These are phyloP conservation scores for Zootermopsis nevadensis DNA, from an alignment of 2,888 invertebrate genomes.

Conservation along the genomic window DNA sequence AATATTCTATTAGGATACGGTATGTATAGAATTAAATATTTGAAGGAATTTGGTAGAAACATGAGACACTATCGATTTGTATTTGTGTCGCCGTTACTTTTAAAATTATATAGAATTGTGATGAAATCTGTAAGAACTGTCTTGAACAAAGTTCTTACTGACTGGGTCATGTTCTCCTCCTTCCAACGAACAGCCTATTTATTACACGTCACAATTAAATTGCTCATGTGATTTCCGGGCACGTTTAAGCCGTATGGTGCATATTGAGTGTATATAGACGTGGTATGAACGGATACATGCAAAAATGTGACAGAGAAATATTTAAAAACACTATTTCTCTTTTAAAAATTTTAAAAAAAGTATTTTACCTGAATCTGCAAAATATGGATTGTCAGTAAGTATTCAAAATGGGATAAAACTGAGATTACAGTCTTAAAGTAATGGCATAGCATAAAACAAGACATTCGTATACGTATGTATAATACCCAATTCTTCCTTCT, in stretches of 20 bases:
- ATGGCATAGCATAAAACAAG: constrained; percentile 40
- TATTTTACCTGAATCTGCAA: constrained; percentile 39
- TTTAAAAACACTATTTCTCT: constrained; percentile 27
- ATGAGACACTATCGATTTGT: constrained; percentile 25
- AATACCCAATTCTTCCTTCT: constrained; percentile 54
- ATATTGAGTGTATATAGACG: constrained; percentile 8
- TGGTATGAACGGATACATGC: constrained; percentile 16
- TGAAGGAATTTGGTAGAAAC: constrained; percentile 36
- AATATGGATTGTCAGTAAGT: not conserved
- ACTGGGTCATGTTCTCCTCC: constrained; percentile 10
- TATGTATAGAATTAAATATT: constrained; percentile 43
- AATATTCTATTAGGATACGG: constrained; percentile 44
- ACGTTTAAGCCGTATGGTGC: not conserved
- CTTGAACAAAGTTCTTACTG: constrained; percentile 40
- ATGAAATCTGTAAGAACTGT: constrained; percentile 30
- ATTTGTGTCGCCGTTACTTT: constrained; percentile 36
- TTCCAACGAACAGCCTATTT: constrained; percentile 13
- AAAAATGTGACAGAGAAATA: constrained; percentile 29
- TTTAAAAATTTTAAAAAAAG: constrained; percentile 36
- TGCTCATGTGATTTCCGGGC: constrained; percentile 19
- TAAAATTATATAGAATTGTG: constrained; percentile 37
- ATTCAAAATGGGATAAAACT: constrained; percentile 5
- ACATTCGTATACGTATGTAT: constrained; percentile 54
- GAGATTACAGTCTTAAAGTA: constrained; percentile 4
- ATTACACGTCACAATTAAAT: constrained; percentile 15